Evolutionary conservation across 2,113 vertebrate species (phyloP).

Genomic region (Telmatochromis sp.): DNA sequence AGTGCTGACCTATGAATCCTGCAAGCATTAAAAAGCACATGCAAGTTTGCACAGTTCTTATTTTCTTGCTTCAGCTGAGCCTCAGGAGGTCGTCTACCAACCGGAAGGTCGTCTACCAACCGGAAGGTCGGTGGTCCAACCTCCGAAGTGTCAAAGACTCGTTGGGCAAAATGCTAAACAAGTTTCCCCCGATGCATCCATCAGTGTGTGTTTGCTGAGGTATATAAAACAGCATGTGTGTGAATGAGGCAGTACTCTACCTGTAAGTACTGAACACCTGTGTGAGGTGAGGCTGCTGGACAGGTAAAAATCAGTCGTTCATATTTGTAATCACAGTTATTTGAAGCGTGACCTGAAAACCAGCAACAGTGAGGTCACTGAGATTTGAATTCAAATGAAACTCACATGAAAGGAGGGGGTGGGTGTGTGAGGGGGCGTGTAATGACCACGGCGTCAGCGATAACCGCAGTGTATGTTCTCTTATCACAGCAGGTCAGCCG

Average conservation of each 20-base stretch:
- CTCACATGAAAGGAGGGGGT: background rate
- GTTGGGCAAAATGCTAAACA: background rate
- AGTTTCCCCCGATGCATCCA: background rate
- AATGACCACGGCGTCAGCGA: background rate
- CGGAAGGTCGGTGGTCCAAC: rapidly evolving
- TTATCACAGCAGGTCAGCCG: background rate
- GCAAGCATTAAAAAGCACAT: background rate
- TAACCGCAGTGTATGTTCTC: rapidly evolving
- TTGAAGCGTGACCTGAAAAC: background rate
- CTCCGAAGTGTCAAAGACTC: background rate
- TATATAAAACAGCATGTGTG: background rate
- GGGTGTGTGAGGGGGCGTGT: background rate
- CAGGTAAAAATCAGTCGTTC: background rate
- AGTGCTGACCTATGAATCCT: background rate
- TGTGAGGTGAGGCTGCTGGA: background rate
- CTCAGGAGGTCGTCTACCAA: background rate
- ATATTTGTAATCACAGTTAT: background rate
- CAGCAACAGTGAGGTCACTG: background rate
- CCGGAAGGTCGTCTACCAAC: background rate
- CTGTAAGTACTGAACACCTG: background rate
- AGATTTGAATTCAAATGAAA: background rate
- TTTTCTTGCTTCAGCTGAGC: background rate
- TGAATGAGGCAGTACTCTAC: background rate
- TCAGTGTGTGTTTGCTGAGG: background rate
- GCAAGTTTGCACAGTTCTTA: background rate